Evolutionary conservation across 2,888 invertebrate species (phyloP), one percentile per base, ranked within the genome.

Genomic region (Aromia moschata): DNA sequence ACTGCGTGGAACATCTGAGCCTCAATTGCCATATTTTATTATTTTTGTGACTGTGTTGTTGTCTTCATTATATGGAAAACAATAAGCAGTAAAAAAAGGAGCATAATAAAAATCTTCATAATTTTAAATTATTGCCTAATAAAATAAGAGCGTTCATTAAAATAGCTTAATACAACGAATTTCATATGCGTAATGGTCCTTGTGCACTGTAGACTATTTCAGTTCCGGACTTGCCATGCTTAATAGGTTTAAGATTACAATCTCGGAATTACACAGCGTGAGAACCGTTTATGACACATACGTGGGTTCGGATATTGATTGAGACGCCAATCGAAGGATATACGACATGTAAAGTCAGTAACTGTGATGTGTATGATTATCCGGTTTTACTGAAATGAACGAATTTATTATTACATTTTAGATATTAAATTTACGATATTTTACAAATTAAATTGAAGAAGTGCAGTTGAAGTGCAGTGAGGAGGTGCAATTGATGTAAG

Each of bases 191-290:
- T 52, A 52, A 52, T 30, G 16, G 16, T 7, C 11, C 40, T 30
- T 52, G 25, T 49, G 17, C 41, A 17, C 41, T 41, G 15, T 30
- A 49, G 49, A 51, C 41, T 25, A 31, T 33, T 58, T 58, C 25
- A 53, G 53, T 58, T 58, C 53, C 58, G 52, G 46, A 51, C 47
- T 43, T 52, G 56, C 53, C 60, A 56, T 56, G 52, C 31, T 36
- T 46, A 47, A 52, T 46, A 60, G 33, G 43, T 52, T 36, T 56
- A 45, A 46, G 56, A 60, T 60, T 44, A 53, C 38, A 52, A 60
- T 56, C 60, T 60, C 25, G 12, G 40, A 55, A 45, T 38, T 46
- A 60, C 47, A 56, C 47, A 56, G 60, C 56, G 56, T 60, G 60
- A 56, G 60, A 60, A 60, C 41, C 52, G 30, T 52, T 56, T 33